Percentiles rank a stretch among this genome's conserved stretches.
Evolutionary conservation across 1,140 invertebrate species (phyloP).

Genomic region (Atta texana): DNA sequence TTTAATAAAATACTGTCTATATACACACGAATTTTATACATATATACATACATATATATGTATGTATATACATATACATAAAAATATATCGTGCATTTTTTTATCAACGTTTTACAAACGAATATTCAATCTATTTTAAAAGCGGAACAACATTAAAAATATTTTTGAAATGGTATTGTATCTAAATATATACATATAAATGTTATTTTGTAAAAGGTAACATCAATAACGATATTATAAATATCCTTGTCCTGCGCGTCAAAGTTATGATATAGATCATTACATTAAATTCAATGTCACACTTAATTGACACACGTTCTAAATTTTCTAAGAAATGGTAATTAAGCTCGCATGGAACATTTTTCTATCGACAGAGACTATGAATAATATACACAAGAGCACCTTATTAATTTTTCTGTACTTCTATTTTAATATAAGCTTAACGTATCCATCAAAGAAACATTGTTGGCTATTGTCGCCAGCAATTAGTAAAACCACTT

Average conservation of each 20-base stretch:
- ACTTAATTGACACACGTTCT: slow-evolving; percentile 49
- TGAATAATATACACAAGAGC: background rate
- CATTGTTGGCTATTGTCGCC: no score
- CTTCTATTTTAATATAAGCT: background rate
- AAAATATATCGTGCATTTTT: slow-evolving; percentile 17
- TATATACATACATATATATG: slow-evolving; percentile 66
- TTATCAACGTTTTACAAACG: slow-evolving; percentile 1
- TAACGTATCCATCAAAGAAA: no score
- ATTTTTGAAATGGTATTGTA: slow-evolving; percentile 5
- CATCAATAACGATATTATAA: slow-evolving; percentile 46
- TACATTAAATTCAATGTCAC: slow-evolving; percentile 38
- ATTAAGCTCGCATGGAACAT: slow-evolving; percentile 28
- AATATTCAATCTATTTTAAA: slow-evolving; percentile 21
- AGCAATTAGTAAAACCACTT: no score
- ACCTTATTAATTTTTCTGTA: background rate
- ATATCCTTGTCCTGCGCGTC: slow-evolving; percentile 32
- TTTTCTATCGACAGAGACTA: slow-evolving; percentile 17
- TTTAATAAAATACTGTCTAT: slow-evolving; percentile 70
- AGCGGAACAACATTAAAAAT: slow-evolving; percentile 17
- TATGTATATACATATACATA: slow-evolving; percentile 22
- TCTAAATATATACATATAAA: slow-evolving; percentile 37
- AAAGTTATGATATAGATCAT: slow-evolving; percentile 46
- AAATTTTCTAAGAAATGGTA: slow-evolving; percentile 26
- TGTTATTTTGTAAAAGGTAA: slow-evolving; percentile 55
- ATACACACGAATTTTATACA: slow-evolving; percentile 61